Evolutionary conservation across 2,797 vertebrate genomes (phyloP).

Genomic region (Distichodus sexfasciatus): DNA sequence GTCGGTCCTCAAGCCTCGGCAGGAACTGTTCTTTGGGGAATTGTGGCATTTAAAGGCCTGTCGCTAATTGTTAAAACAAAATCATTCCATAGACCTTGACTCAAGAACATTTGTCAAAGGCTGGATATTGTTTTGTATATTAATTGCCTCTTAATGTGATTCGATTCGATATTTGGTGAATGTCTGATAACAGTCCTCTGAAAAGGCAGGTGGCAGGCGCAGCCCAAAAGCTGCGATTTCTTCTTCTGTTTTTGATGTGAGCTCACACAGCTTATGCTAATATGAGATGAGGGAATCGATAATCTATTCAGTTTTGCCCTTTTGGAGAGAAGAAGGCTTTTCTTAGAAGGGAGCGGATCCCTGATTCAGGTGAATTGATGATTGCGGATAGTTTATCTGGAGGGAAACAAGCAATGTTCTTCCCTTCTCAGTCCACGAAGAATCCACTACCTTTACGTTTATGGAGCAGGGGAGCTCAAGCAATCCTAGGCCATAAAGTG

Average conservation of each 20-base stretch:
- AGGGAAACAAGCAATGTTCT: neutral
- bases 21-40: constrained; percentile 1
- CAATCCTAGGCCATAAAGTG: constrained; percentile 72
- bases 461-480: constrained; percentile 72
- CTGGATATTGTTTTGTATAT: constrained; percentile 16
- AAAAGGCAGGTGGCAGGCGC: constrained; percentile 35
- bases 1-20: neutral
- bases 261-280: constrained; percentile 52
- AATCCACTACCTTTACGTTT: constrained; percentile 38
- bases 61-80: constrained; percentile 24
- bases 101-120: constrained; percentile 16
- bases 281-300: constrained; percentile 40
- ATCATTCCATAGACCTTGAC: constrained; percentile 23
- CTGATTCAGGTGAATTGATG: neutral
- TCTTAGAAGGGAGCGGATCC: neutral
- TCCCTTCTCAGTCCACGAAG: constrained; percentile 21
- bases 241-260: constrained; percentile 37
- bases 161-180: constrained; percentile 20
- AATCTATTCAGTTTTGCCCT: constrained; percentile 57
- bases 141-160: constrained; percentile 15
- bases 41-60: constrained; percentile 16
- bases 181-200: constrained; percentile 25
- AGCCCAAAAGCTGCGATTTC: constrained; percentile 26
- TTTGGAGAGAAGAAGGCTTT: constrained; percentile 24
- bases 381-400: constrained; percentile 5